Evolutionary conservation across 2,888 invertebrate species (phyloP), one percentile per base, ranked within the genome.

Genomic region (Drosophila merina): DNA sequence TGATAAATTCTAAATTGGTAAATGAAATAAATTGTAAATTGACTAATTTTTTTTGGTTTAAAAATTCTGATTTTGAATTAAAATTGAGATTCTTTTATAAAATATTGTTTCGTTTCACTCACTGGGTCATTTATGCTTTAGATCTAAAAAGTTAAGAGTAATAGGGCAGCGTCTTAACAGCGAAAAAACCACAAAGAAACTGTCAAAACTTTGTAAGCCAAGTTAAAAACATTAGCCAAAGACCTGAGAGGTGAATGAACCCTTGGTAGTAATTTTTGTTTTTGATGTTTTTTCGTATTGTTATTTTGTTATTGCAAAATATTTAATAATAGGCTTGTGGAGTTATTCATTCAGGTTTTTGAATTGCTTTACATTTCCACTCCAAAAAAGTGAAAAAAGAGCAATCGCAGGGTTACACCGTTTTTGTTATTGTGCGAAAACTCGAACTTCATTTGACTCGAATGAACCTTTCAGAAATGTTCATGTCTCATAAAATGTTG

Each of bases 211-310:
- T 60, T 42, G 63, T 68, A 48, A 72, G 72, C 52, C 52, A 72
- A 68, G 72, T 72, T 60, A 70, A 28, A 57, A 33, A 58, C 72
- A 72, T 52, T 52, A 45, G 60, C 47, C 54, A 26, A 36, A 49
- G 50, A 40, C 50, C 30, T 28, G 40, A 20, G 78, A 86, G 88
- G 90, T 90, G 75, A 89, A 89, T 83, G 88, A 88, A 89, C 90
- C 67, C 76, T 77, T 80, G 63, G 63, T 45, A 44, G 40, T 20
- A 14, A 6, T 12, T 8, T 42, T 40, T 48, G 12, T 36, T 30
- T 57, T 25, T 9, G 20, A 20, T 20, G 20, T 25, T 38, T 42
- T 47, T 38, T 3, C 38, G 2, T 40, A 8, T 51, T 33, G 38
- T 31, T n/a, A 20, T 42, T n/a, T 70, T 70, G 47, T 40, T 70